A percentile compares a stretch with the other conserved stretches of the same genome.
Conservation (phyloP, 2,888 invertebrate genomes). For the Acanthosepion pharaonis region DNA sequence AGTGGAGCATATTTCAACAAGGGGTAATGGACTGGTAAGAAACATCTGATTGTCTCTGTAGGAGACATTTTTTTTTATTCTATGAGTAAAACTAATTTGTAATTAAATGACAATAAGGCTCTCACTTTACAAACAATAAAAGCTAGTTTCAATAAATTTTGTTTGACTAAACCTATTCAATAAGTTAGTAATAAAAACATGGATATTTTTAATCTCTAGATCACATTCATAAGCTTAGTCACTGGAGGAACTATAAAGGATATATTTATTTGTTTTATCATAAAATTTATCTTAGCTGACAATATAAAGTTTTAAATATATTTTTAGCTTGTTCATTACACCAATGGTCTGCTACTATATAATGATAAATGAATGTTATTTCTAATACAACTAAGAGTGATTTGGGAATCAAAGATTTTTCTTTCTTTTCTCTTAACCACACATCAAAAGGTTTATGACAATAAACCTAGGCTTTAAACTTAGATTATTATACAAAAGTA, state of each 20-base stretch:
- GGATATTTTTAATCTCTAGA: background rate
- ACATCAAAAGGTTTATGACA: too few relatives aligned
- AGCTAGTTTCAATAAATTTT: background rate
- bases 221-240: background rate
- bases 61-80: background rate
- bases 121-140: background rate
- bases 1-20: background rate
- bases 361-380: too few relatives aligned
- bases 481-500: too few relatives aligned
- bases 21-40: background rate
- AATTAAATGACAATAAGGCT: background rate
- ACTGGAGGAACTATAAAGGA: background rate
- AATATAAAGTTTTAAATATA: too few relatives aligned
- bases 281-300: too few relatives aligned
- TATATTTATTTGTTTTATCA: background rate
- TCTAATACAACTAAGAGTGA: too few relatives aligned
- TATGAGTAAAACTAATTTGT: background rate
- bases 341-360: too few relatives aligned
- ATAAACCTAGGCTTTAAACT: too few relatives aligned
- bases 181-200: too few relatives aligned
- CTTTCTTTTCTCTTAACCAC: too few relatives aligned
- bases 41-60: background rate
- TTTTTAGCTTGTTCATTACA: too few relatives aligned
- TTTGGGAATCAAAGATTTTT: too few relatives aligned
- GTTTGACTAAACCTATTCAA: background rate